phyloP scores from a whole-genome alignment of 2,888 invertebrate genomes.

The Arctia plantaginis region DNA sequence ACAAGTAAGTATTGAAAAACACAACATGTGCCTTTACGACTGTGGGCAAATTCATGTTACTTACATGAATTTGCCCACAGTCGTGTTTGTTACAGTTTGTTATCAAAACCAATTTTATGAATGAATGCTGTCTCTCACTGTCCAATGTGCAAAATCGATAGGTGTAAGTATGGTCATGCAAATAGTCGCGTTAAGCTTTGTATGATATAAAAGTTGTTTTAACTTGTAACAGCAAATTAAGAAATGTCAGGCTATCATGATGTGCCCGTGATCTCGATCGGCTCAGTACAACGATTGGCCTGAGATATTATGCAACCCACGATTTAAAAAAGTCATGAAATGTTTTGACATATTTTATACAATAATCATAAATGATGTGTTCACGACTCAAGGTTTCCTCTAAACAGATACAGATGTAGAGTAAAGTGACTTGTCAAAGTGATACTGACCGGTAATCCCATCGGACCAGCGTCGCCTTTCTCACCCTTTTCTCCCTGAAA shows the following conservation, averaged over 20 bases:
- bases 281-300: neutral
- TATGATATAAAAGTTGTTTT: neutral
- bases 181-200: neutral
- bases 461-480: conserved; percentile 95
- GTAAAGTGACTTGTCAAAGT: neutral
- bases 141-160: neutral
- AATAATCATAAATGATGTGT: neutral
- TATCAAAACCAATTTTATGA: neutral
- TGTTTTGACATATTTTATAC: neutral
- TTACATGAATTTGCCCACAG: too few species aligned
- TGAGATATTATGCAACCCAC: neutral
- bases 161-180: neutral
- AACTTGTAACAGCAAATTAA: neutral
- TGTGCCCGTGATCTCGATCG: too few species aligned
- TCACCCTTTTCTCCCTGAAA: conserved; percentile 92
- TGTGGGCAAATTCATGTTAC: too few species aligned
- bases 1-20: neutral
- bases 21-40: neutral
- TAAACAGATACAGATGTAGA: neutral
- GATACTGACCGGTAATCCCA: conserved; percentile 96
- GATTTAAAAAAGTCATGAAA: neutral
- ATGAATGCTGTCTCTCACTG: too few species aligned
- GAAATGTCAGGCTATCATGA: neutral
- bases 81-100: too few species aligned
- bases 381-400: neutral